phyloP scores from a whole-genome alignment of 2,113 vertebrate species.

The Neogobius melanostomus region DNA sequence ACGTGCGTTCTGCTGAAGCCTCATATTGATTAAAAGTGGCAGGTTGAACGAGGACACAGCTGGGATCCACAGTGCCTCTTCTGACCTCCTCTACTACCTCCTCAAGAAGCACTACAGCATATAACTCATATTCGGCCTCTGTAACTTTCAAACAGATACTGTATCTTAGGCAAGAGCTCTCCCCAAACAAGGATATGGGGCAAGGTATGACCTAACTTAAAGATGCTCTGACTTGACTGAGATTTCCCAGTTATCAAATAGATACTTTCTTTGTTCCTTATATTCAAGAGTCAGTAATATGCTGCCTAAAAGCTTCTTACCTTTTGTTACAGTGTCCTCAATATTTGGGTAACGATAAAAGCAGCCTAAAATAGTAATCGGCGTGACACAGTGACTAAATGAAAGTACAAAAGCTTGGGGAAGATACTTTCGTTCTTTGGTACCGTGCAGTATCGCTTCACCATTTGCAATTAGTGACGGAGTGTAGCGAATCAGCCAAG shows the following conservation, averaged over 20 bases:
- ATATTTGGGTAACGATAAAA: slow-evolving; percentile 43
- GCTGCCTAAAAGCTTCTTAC: slow-evolving; percentile 45
- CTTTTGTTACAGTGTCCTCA: slow-evolving; percentile 40
- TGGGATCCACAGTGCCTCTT: slow-evolving; percentile 42
- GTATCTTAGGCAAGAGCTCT: background rate
- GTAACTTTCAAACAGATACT: background rate
- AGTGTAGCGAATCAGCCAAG: slow-evolving; percentile 1
- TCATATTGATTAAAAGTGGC: slow-evolving; percentile 55
- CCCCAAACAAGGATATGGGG: background rate
- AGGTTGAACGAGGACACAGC: slow-evolving; percentile 50
- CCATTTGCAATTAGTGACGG: slow-evolving; percentile 29
- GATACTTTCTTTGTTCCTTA: slow-evolving; percentile 3
- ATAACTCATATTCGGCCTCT: background rate
- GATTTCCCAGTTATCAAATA: background rate
- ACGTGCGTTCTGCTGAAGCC: slow-evolving; percentile 31
- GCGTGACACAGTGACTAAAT: background rate
- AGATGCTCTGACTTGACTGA: background rate
- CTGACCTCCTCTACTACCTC: slow-evolving; percentile 35
- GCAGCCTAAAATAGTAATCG: slow-evolving; percentile 29
- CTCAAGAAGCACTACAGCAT: background rate
- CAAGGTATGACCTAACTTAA: background rate
- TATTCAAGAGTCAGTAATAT: slow-evolving; percentile 39
- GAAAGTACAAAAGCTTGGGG: background rate
- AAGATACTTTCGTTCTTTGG: background rate
- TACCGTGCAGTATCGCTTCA: slow-evolving; percentile 11